Evolutionary conservation across 2,888 invertebrate species (phyloP).

Genomic region (Tiphia femorata): DNA sequence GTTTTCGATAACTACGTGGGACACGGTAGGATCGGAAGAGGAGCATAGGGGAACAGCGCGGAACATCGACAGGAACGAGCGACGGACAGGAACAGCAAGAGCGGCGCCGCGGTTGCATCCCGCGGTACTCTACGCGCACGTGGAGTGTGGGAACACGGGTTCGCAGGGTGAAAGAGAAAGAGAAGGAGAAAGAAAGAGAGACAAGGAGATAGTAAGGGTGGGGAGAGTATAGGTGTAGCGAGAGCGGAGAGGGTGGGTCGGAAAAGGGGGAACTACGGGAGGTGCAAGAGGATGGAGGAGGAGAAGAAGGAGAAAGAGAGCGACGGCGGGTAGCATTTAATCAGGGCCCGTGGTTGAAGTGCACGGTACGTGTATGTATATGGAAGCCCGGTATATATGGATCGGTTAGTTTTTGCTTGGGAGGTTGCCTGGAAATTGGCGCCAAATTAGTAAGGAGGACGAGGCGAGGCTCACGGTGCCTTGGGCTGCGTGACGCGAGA

Average conservation of each 20-base stretch:
- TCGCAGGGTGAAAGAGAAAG: constrained; percentile 28
- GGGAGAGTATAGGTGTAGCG: constrained; percentile 18
- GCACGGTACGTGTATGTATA: constrained; percentile 49
- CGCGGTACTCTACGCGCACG: constrained; percentile 12
- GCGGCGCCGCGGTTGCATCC: constrained; percentile 14
- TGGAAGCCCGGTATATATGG: constrained; percentile 58
- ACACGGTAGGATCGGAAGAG: too few species aligned
- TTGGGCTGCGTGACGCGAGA: constrained; percentile 69
- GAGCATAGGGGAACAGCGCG: too few species aligned
- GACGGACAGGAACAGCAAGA: constrained; percentile 10
- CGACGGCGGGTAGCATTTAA: constrained; percentile 67
- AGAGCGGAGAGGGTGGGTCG: constrained; percentile 28
- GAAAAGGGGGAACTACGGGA: constrained; percentile 23
- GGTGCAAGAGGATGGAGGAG: constrained; percentile 9
- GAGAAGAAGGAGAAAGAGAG: constrained; percentile 40
- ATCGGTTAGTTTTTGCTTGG: constrained; percentile 68
- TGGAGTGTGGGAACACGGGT: constrained; percentile 43
- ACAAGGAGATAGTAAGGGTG: too few species aligned
- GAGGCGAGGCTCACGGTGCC: constrained; percentile 59
- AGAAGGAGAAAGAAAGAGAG: constrained; percentile 14
- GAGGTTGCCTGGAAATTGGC: constrained; percentile 69
- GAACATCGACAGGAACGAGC: background rate
- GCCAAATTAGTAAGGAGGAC: constrained; percentile 69
- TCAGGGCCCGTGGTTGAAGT: constrained; percentile 60
- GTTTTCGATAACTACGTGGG: too few species aligned